A percentile compares a stretch with the other conserved stretches of the same genome.
phyloP scores from a whole-genome alignment of 2,888 invertebrate species.

The Disparrhopalites patrizii region DNA sequence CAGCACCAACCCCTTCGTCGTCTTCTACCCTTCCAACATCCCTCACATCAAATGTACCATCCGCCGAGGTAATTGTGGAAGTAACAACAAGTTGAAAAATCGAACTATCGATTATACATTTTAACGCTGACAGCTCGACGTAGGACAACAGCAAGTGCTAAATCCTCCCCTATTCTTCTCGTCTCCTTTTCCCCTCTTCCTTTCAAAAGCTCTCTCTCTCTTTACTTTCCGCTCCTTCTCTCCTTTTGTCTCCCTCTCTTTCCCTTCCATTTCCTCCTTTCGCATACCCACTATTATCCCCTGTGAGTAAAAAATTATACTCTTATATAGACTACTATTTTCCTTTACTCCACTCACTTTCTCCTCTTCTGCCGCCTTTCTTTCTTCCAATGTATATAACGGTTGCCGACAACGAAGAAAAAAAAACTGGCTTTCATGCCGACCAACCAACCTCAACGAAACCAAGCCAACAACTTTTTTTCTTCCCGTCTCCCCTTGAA shows the following conservation, averaged over 20 bases:
- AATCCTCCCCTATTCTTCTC: conserved; percentile 18
- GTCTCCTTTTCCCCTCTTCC: neutral
- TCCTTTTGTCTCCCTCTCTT: no score
- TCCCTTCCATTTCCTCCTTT: neutral
- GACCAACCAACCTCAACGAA: neutral
- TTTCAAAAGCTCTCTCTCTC: neutral
- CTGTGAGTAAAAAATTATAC: no score
- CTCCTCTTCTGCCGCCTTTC: neutral
- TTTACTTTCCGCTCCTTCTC: neutral
- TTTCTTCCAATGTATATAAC: neutral
- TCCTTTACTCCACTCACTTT: no score
- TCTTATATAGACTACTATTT: no score
- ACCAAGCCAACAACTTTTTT: no score
- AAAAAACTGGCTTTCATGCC: conserved; percentile 1
- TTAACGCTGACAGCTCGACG: conserved; percentile 21
- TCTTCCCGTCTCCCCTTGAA: neutral
- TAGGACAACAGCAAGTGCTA: conserved; percentile 31
- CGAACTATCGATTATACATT: conserved; percentile 37
- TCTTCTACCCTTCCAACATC: conserved; percentile 2
- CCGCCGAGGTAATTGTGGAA: conserved; percentile 45
- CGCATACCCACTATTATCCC: neutral
- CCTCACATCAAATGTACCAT: conserved; percentile 25
- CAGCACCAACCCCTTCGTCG: neutral
- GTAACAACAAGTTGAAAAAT: conserved; percentile 39
- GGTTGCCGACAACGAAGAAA: neutral